Base-by-base conservation (phyloP, 1,140 invertebrate species). In the Radopholus similis region DNA sequence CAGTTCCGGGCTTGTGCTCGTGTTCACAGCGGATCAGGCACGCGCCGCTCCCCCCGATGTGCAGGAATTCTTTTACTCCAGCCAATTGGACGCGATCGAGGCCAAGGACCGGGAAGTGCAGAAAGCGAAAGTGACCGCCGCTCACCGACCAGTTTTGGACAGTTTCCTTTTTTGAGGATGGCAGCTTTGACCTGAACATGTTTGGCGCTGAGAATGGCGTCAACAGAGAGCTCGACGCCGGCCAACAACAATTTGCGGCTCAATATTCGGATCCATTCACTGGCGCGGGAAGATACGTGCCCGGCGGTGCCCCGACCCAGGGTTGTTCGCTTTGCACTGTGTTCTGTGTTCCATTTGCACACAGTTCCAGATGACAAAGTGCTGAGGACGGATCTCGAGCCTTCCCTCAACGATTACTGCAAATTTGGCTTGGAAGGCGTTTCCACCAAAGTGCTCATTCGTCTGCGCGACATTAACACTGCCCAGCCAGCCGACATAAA, bases 1-100 rank as follows among this genome's bases (percentile, higher is more conserved):
- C 64, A 89, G 88, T 84, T 93, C 96, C 84, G 91, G 90, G 0
- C 79, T 90, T 0, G 86, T 95, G 0, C 86, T 93, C 64, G 87
- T 96, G 53, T 95, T 96, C 78, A 90, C 90, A 0, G 84, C 86
- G 67, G 87, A 90, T 77, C 83, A 88, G 8, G 81, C 84, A 4
- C 84, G 89, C 51, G 87, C 88, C 64, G 92, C 91, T 0, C 65
- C 76, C 8, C 84, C 86, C 71, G 85, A 87, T 47, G 83, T 86
- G 2, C 74, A 89, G 15, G 86, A 88, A 58, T 84, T 84, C n/a
- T 95, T 68, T 26, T 44, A 67, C 35, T 34, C 59, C 1, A 62
- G 59, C 23, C 59, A 62, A 62, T 62, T 42, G 32, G 59, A 62
- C 18, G 59, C 42, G 9, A 18, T 62, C 32, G 40, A 42, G 8